Base-by-base conservation (phyloP, 2,797 vertebrate genomes). In the Enoplosus armatus region DNA sequence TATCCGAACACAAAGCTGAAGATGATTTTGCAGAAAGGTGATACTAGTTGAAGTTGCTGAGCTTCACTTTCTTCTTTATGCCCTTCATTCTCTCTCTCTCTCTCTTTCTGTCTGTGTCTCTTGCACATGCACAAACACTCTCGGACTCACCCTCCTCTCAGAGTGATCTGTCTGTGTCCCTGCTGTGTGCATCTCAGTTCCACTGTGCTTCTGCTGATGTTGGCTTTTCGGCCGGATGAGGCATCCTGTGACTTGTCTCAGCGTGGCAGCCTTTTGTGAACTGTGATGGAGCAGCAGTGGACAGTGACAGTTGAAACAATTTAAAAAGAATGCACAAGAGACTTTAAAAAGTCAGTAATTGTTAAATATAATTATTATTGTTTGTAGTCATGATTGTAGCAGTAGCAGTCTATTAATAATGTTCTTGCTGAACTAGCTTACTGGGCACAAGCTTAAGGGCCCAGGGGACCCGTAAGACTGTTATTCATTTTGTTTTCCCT, bases 11-110 rank as follows among this genome's bases (percentile, higher is more conserved):
- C 60, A 61, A 24, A 37, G 77, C 39, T 53, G 69, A 79, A 86
- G 89, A 85, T 92, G 90, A 93, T 87, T 75, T 77, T 76, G 90
- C 93, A 93, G 93, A 94, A 95, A 95, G 82, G 75, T 88, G 89
- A 95, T 91, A 91, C 85, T 45, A 64, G 54, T 53, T 83, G 66
- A 89, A 88, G 83, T 66, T 91, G 93, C 89, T 92, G 90, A 92
- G 83, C 80, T 76, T 72, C 47, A 83, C 82, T 82, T 85, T 83
- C 83, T 85, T 89, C 75, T 61, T 61, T 45, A 18, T 87, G 87
- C 74, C 89, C 87, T 92, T 91, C 64, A 39, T 62, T 79, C 64
- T 79, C 75, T 47, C 79, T 20, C 22, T 62, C 64, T 11, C 82
- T 47, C 71, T 27, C 24, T 35, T 58, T 14, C 3, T 51, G 61